Conservation (phyloP, 2,113 vertebrate species). For the Lepus timidus region DNA sequence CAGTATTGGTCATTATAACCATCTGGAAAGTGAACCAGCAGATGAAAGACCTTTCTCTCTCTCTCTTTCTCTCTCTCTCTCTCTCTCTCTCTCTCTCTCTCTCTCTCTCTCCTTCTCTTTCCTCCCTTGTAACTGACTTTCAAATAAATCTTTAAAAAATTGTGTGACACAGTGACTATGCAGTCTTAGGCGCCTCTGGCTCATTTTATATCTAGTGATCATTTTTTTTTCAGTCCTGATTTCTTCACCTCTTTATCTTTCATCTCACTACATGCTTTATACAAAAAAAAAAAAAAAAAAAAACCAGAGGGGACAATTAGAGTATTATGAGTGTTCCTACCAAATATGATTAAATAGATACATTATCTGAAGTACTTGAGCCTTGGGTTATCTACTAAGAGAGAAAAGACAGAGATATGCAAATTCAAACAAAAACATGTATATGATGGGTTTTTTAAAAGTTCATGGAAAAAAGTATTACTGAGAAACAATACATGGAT, state of each 20-base stretch:
- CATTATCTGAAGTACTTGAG: slow-evolving; percentile 22
- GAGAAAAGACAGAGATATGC: not conserved
- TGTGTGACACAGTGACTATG: not conserved
- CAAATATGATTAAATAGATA: slow-evolving; percentile 29
- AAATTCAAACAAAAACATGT: slow-evolving; percentile 31
- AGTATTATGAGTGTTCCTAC: slow-evolving; percentile 30
- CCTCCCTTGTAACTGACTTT: no score
- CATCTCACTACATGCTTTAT: not conserved
- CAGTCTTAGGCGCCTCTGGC: not conserved
- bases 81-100: no score
- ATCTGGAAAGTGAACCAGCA: no score
- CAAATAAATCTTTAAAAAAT: not conserved
- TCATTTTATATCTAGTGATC: not conserved
- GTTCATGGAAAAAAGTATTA: no score
- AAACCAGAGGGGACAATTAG: not conserved
- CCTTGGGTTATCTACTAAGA: not conserved
- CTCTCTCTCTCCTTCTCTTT: no score
- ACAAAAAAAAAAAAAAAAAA: not conserved
- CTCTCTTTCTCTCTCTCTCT: no score
- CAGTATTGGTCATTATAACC: no score
- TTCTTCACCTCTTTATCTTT: slow-evolving; percentile 36
- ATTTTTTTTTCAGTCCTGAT: not conserved
- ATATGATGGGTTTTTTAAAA: not conserved
- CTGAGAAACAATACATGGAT: no score
- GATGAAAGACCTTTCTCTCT: no score